A percentile compares a stretch with the other conserved stretches of the same genome.
phyloP scores from a whole-genome alignment of 2,888 invertebrate species.

The Strigamia transsilvanica region DNA sequence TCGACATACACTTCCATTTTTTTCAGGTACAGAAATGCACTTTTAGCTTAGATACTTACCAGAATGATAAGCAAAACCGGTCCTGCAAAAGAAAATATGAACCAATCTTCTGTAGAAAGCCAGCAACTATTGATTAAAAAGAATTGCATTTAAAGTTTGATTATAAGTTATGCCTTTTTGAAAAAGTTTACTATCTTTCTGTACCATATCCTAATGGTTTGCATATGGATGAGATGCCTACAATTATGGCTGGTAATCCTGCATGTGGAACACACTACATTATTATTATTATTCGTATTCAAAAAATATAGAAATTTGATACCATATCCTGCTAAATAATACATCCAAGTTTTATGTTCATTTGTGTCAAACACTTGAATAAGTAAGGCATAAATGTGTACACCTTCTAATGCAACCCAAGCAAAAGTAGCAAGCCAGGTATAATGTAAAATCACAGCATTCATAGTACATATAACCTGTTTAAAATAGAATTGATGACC shows the following conservation, averaged over 20 bases:
- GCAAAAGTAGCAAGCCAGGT: conserved; percentile 57
- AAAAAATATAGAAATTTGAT: background rate
- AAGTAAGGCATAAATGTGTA: conserved; percentile 57
- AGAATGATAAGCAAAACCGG: background rate
- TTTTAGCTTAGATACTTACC: background rate
- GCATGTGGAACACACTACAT: background rate
- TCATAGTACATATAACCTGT: conserved; percentile 54
- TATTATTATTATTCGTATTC: background rate
- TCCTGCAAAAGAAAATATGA: background rate
- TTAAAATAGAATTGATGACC: background rate
- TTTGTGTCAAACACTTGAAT: conserved; percentile 57
- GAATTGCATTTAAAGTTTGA: background rate
- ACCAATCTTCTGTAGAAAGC: conserved; percentile 22
- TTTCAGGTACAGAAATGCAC: background rate
- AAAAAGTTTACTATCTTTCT: conserved; percentile 54
- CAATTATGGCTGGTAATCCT: conserved; percentile 53
- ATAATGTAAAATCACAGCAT: conserved; percentile 57
- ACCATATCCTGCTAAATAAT: conserved; percentile 57
- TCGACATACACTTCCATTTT: too few relatives aligned
- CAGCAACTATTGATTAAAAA: conserved; percentile 2
- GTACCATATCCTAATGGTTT: conserved; percentile 56
- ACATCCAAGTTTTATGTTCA: conserved; percentile 55
- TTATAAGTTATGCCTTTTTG: background rate
- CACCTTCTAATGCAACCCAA: conserved; percentile 57
- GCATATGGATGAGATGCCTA: conserved; percentile 27